Conservation (phyloP, 2,113 vertebrate genomes). For the Haplotaxodon microlepis region DNA sequence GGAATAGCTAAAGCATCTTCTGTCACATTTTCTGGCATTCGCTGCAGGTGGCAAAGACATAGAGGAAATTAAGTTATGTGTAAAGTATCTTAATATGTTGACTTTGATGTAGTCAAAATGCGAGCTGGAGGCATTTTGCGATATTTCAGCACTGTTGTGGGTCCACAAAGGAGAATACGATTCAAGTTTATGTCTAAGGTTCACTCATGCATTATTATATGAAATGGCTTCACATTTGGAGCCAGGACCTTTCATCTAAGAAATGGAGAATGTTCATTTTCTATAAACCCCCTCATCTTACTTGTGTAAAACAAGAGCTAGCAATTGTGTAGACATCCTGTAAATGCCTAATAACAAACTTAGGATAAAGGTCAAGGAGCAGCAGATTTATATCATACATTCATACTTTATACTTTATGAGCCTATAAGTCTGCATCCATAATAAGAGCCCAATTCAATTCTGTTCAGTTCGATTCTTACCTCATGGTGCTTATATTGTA, state of each 20-base stretch:
- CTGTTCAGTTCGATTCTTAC: neutral
- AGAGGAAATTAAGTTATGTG: neutral
- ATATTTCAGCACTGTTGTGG: neutral
- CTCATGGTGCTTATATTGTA: neutral
- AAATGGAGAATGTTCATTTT: neutral
- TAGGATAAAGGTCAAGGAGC: neutral
- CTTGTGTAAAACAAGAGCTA: neutral
- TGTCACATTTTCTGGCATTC: neutral
- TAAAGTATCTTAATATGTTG: neutral
- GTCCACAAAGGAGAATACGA: neutral
- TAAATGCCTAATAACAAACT: neutral
- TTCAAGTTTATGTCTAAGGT: neutral
- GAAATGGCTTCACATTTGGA: neutral
- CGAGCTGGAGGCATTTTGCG: neutral
- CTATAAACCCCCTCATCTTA: accelerated
- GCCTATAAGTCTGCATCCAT: neutral
- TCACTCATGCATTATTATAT: neutral
- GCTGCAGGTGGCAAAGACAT: neutral
- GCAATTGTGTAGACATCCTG: neutral
- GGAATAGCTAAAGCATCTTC: neutral
- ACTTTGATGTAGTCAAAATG: neutral
- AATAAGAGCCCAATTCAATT: neutral
- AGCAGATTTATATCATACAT: neutral
- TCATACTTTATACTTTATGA: neutral
- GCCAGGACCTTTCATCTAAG: neutral